phyloP scores from a whole-genome alignment of 2,113 vertebrate species.

The Lonchura striata region DNA sequence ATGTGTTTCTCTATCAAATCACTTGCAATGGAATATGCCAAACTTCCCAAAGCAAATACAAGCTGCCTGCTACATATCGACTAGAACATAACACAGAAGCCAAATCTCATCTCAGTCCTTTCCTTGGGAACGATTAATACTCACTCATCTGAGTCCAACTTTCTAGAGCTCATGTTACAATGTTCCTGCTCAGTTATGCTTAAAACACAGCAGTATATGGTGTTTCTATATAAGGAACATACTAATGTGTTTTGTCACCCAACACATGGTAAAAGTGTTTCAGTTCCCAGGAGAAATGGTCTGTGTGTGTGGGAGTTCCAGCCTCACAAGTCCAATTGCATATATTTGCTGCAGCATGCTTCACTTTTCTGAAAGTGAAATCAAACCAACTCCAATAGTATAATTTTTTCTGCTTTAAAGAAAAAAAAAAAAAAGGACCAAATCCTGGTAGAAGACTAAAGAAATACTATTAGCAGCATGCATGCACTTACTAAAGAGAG shows the following conservation, averaged over 20 bases:
- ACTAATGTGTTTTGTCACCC: neutral
- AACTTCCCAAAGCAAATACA: slow-evolving; percentile 36
- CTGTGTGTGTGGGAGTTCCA: neutral
- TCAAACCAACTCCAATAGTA: neutral
- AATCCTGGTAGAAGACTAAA: neutral
- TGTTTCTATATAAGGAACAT: neutral
- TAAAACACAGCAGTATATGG: neutral
- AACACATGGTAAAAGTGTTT: neutral
- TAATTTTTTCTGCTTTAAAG: neutral
- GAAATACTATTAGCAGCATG: neutral
- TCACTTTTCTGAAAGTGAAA: neutral
- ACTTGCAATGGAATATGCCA: neutral
- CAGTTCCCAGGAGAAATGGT: neutral
- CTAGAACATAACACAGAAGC: neutral
- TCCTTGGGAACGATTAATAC: neutral
- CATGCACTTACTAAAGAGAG: neutral
- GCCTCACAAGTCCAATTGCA: neutral
- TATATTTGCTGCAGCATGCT: neutral
- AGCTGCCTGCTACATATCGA: neutral
- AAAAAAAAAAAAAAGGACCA: neutral
- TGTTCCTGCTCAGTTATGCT: neutral
- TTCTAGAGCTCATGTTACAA: neutral
- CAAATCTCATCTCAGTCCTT: neutral
- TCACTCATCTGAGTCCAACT: neutral
- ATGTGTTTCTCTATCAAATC: neutral